These are phyloP conservation scores for Artibeus jamaicensis DNA, from an alignment of 2,797 vertebrate genomes.

Conservation along the genomic window DNA sequence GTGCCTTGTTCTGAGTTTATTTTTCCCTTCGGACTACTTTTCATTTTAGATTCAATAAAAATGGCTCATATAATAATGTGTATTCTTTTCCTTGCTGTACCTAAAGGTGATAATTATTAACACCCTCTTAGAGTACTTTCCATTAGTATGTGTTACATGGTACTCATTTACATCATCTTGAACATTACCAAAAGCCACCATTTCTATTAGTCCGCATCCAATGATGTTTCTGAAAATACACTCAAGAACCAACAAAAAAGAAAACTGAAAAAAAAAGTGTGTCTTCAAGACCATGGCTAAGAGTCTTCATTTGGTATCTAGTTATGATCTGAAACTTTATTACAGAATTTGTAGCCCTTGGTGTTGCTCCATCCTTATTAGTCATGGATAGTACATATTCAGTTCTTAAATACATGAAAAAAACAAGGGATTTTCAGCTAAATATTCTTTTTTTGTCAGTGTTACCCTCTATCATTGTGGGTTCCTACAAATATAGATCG, in stretches of 20 bases:
- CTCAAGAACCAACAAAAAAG: neutral
- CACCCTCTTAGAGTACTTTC: slow-evolving; percentile 15
- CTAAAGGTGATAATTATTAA: slow-evolving; percentile 53
- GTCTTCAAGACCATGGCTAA: neutral
- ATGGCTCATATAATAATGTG: slow-evolving; percentile 24
- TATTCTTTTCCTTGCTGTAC: slow-evolving; percentile 41
- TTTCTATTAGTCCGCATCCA: neutral
- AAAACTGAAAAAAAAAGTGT: neutral
- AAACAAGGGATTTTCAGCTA: neutral
- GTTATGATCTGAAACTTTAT: neutral
- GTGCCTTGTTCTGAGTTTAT: neutral
- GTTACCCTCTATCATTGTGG: neutral
- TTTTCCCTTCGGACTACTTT: neutral
- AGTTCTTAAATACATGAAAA: neutral
- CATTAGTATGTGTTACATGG: slow-evolving; percentile 26
- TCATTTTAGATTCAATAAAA: slow-evolving; percentile 53
- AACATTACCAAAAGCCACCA: slow-evolving; percentile 15
- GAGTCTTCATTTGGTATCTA: neutral
- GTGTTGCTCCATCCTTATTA: neutral
- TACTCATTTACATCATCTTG: slow-evolving; percentile 26
- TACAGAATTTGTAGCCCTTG: neutral
- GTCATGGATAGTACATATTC: neutral
- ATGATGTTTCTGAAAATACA: neutral
- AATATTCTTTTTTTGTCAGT: neutral
- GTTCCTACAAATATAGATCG: neutral